Evolutionary conservation across 2,113 vertebrate species (phyloP).

Genomic region (Pica pica): DNA sequence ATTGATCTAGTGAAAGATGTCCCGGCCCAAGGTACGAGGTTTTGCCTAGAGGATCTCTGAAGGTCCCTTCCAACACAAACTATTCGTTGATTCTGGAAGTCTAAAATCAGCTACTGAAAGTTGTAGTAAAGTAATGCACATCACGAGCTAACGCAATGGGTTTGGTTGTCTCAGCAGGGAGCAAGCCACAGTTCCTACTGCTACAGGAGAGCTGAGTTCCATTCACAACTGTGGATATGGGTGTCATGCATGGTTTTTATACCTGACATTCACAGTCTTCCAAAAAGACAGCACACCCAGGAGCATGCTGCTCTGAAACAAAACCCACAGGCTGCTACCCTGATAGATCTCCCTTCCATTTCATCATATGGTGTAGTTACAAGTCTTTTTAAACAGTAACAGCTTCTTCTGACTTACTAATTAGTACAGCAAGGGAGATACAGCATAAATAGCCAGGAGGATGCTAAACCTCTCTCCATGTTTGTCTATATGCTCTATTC

Average conservation of each 20-base stretch:
- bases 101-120: neutral
- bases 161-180: neutral
- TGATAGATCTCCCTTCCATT: neutral
- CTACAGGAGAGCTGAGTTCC: neutral
- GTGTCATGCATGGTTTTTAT: neutral
- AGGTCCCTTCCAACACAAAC: neutral
- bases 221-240: neutral
- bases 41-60: neutral
- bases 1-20: neutral
- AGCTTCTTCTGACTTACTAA: neutral
- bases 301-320: neutral
- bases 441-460: rapidly evolving
- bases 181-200: neutral
- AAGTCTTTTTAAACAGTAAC: neutral
- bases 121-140: neutral
- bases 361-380: neutral
- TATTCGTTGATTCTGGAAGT: neutral
- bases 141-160: neutral
- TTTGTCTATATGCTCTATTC: rapidly evolving
- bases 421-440: neutral
- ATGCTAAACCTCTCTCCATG: neutral
- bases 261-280: neutral
- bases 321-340: neutral
- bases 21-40: neutral
- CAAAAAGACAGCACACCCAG: neutral